Percentiles rank a stretch among this genome's conserved stretches.
These are phyloP conservation scores for Synanthedon formicaeformis DNA, from an alignment of 2,888 invertebrate genomes.

Conservation along the genomic window DNA sequence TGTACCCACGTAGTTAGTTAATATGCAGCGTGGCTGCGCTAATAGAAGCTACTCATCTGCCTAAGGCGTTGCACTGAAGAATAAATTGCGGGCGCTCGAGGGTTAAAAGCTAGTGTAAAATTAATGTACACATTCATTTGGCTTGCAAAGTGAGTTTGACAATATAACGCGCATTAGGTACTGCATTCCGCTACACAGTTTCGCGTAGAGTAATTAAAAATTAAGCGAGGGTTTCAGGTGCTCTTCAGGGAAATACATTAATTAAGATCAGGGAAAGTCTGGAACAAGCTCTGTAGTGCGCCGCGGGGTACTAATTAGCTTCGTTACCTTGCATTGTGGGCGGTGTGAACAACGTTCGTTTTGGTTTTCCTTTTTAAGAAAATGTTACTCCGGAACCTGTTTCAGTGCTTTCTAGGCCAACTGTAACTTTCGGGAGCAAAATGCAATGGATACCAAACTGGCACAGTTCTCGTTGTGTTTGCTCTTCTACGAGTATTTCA, in stretches of 20 bases:
- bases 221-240: slow-evolving; percentile 43
- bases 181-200: not conserved
- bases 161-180: not conserved
- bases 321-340: slow-evolving; percentile 16
- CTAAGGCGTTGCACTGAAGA: not conserved
- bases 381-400: too few relatives aligned
- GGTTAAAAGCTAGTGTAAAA: not conserved
- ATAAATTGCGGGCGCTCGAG: not conserved
- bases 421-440: too few relatives aligned
- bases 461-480: too few relatives aligned
- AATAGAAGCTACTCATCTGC: not conserved
- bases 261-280: slow-evolving; percentile 45
- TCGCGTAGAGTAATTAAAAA: slow-evolving; percentile 32
- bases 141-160: not conserved
- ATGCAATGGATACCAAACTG: too few relatives aligned
- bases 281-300: slow-evolving; percentile 26
- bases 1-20: too few relatives aligned
- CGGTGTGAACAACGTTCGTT: not conserved
- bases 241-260: slow-evolving; percentile 46
- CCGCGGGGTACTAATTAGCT: slow-evolving; percentile 29
- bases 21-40: too few relatives aligned
- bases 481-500: too few relatives aligned
- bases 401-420: too few relatives aligned
- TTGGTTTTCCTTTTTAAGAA: too few relatives aligned
- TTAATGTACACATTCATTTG: not conserved